Conservation (phyloP, 2,888 invertebrate species). For the Drosophila subsilvestris region DNA sequence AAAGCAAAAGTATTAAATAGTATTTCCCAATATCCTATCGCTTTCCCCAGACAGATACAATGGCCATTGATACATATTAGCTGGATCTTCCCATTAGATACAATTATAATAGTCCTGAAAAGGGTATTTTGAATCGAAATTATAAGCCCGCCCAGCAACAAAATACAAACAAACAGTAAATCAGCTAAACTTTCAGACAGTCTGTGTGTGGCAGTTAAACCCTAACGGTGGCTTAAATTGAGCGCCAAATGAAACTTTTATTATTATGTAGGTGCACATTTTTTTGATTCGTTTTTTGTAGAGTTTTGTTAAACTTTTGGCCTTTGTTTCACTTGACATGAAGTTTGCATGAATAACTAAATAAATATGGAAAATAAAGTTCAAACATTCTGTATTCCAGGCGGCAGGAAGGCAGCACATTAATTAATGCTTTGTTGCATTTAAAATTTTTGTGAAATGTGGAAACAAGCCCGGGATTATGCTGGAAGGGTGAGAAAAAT, state of each 20-base stretch:
- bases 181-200: slow-evolving; percentile 24
- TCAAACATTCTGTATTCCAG: neutral
- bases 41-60: too few species aligned
- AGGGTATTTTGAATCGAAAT: neutral
- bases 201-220: slow-evolving; percentile 6
- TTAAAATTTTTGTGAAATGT: slow-evolving; percentile 23
- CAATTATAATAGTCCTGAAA: neutral
- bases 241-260: slow-evolving; percentile 38
- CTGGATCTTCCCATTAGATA: neutral
- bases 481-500: neutral
- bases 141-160: neutral
- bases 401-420: slow-evolving; percentile 7
- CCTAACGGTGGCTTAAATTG: slow-evolving; percentile 40
- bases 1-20: neutral
- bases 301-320: slow-evolving; percentile 40
- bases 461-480: slow-evolving; percentile 4
- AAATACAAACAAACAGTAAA: slow-evolving; percentile 13
- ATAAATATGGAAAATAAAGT: slow-evolving; percentile 32
- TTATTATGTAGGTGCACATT: slow-evolving; percentile 33
- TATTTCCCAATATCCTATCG: too few species aligned
- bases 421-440: slow-evolving; percentile 33
- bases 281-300: slow-evolving; percentile 15
- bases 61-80: neutral
- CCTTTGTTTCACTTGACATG: slow-evolving; percentile 42
- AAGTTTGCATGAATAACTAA: slow-evolving; percentile 34